Conservation (phyloP, 2,797 vertebrate genomes). For the Microcaecilia unicolor region DNA sequence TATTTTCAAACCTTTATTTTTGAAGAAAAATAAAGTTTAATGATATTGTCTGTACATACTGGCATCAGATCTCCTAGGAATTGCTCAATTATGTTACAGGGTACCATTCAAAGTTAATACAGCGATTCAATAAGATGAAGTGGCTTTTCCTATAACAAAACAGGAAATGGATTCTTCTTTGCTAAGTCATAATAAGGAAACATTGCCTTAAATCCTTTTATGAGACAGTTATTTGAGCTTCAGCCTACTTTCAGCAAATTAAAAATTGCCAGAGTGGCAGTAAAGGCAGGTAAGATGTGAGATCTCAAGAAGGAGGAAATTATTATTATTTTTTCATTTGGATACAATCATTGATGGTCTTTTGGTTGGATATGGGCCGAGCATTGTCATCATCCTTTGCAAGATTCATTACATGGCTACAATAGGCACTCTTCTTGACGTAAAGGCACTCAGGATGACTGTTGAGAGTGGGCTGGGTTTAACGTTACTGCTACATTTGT, state of each 20-base stretch:
- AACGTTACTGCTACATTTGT: too few relatives aligned
- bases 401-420: too few relatives aligned
- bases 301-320: not conserved
- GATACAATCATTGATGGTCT: too few relatives aligned
- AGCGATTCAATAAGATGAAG: conserved; percentile 11
- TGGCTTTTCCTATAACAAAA: not conserved
- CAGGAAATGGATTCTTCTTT: conserved; percentile 18
- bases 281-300: not conserved
- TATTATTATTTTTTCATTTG: conserved; percentile 2
- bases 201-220: conserved; percentile 17
- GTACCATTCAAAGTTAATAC: conserved; percentile 18
- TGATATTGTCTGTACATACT: too few relatives aligned
- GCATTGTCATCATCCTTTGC: too few relatives aligned
- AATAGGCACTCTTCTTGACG: too few relatives aligned
- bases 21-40: not conserved
- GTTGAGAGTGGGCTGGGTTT: too few relatives aligned
- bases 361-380: too few relatives aligned
- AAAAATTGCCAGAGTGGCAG: conserved; percentile 5
- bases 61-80: too few relatives aligned
- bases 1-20: too few relatives aligned
- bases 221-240: conserved; percentile 12
- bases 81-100: not conserved
- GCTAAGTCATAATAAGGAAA: conserved; percentile 16
- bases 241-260: not conserved
- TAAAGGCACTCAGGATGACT: too few relatives aligned